phyloP scores from a whole-genome alignment of 1,140 invertebrate genomes.

The Nilaparvata lugens region DNA sequence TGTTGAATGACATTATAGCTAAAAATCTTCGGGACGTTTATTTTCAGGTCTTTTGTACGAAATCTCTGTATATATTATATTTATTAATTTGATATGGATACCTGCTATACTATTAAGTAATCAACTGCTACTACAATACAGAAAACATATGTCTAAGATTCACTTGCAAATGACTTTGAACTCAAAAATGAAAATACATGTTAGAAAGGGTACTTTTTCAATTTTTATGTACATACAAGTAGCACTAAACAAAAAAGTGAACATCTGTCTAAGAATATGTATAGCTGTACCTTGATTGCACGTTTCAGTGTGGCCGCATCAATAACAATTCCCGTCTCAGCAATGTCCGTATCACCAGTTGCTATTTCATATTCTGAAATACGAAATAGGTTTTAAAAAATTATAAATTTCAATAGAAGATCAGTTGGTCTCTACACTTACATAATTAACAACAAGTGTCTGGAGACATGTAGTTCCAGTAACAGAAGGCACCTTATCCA shows the following conservation, averaged over 20 bases:
- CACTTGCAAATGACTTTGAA: neutral
- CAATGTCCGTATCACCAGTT: constrained; percentile 2
- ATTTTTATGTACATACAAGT: neutral
- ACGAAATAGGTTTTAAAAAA: neutral
- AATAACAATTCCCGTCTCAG: constrained; percentile 13
- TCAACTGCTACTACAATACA: neutral
- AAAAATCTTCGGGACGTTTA: too few species aligned
- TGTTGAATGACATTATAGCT: too few species aligned
- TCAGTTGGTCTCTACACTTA: too few species aligned
- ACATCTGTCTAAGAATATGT: neutral
- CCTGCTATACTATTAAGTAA: too few species aligned
- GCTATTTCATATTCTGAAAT: constrained; percentile 15
- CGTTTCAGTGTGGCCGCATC: constrained; percentile 19
- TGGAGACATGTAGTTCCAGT: too few species aligned
- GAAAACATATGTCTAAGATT: neutral
- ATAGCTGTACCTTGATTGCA: constrained; percentile 17
- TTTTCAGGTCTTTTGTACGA: too few species aligned
- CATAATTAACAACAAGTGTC: too few species aligned
- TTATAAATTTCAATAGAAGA: too few species aligned
- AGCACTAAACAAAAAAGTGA: neutral
- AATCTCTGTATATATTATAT: too few species aligned
- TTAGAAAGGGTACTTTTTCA: neutral
- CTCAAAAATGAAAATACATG: neutral
- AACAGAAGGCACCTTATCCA: too few species aligned
- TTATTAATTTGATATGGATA: too few species aligned